phyloP scores from a whole-genome alignment of 1,140 invertebrate species.

The Brachystomella parvula region DNA sequence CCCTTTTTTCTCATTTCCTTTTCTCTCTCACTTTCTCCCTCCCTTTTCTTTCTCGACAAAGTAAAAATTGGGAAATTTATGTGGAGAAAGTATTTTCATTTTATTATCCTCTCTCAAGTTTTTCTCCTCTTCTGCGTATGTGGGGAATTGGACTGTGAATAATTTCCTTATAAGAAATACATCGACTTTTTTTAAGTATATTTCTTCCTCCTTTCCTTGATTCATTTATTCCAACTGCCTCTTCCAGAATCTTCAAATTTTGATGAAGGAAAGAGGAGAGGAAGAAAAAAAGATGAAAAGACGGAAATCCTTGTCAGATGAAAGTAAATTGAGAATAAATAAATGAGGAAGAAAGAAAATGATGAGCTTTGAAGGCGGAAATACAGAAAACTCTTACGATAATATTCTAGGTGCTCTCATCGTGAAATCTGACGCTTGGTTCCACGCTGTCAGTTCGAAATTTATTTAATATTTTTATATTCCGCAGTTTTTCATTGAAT shows the following conservation, averaged over 20 bases:
- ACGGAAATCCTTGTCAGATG: background rate
- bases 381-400: too few species aligned
- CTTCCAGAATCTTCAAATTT: background rate
- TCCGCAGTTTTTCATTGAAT: too few species aligned
- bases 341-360: too few species aligned
- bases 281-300: background rate
- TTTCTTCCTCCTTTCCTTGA: background rate
- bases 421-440: too few species aligned
- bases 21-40: background rate
- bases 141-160: too few species aligned
- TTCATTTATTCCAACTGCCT: slow-evolving; percentile 2
- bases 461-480: too few species aligned
- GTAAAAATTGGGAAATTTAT: background rate
- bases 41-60: background rate
- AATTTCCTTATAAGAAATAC: too few species aligned
- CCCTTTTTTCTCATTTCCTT: slow-evolving; percentile 7
- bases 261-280: background rate
- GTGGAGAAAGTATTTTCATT: slow-evolving; percentile 1
- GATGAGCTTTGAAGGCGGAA: too few species aligned
- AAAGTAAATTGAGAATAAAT: background rate
- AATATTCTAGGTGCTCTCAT: too few species aligned
- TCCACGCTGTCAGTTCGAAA: too few species aligned
- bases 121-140: background rate
- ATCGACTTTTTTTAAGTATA: background rate
- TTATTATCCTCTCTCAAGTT: background rate